Conservation (phyloP, 2,888 invertebrate genomes). For the Thecophora atra region DNA sequence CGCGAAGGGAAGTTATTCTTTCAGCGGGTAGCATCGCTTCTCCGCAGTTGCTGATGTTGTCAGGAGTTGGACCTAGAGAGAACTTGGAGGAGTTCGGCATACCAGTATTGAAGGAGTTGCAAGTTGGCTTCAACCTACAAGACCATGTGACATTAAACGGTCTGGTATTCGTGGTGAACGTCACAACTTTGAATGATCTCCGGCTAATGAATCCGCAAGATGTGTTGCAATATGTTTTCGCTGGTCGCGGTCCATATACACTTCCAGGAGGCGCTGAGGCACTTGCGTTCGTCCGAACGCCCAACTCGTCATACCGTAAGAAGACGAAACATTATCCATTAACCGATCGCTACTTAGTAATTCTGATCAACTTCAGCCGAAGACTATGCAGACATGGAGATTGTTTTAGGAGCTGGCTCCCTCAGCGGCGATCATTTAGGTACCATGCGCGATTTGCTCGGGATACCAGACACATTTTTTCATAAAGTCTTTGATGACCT, state of each 20-base stretch:
- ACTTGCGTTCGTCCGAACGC: slow-evolving; percentile 78
- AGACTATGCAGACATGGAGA: slow-evolving; percentile 80
- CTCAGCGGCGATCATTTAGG: slow-evolving; percentile 79
- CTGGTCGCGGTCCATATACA: slow-evolving; percentile 77
- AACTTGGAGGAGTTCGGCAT: slow-evolving; percentile 73
- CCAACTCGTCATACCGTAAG: slow-evolving; percentile 66
- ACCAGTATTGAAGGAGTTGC: slow-evolving; percentile 73
- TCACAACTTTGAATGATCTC: slow-evolving; percentile 74
- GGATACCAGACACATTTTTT: slow-evolving; percentile 67
- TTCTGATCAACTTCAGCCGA: slow-evolving; percentile 45
- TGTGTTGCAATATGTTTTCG: slow-evolving; percentile 72
- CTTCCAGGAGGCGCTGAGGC: slow-evolving; percentile 82
- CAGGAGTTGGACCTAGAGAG: slow-evolving; percentile 78
- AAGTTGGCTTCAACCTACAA: slow-evolving; percentile 83
- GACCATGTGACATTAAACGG: slow-evolving; percentile 81
- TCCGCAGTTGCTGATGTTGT: slow-evolving; percentile 86
- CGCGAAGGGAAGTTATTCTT: slow-evolving; percentile 79
- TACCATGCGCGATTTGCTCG: slow-evolving; percentile 72
- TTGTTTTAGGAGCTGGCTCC: slow-evolving; percentile 81
- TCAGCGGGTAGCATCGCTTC: slow-evolving; percentile 85
- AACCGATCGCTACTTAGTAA: not conserved
- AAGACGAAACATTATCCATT: not conserved
- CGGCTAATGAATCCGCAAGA: slow-evolving; percentile 69
- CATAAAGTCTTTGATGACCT: slow-evolving; percentile 62
- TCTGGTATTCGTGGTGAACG: slow-evolving; percentile 77